phyloP scores from a whole-genome alignment of 2,888 invertebrate genomes.

The Drosophila ezoana region DNA sequence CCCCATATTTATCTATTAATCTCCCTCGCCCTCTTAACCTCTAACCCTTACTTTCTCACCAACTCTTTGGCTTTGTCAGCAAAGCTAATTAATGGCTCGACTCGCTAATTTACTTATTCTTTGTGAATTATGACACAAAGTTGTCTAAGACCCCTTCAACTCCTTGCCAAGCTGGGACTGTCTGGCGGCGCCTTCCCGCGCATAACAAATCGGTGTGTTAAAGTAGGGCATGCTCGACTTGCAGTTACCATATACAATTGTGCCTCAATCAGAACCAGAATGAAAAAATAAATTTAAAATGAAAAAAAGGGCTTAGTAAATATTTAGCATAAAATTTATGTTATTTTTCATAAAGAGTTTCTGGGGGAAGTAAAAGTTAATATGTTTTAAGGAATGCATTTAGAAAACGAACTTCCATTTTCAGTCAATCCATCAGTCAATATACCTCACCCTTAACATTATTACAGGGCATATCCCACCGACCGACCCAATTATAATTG shows the following conservation, averaged over 20 bases:
- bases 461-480: slow-evolving; percentile 16
- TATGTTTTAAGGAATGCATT: too few relatives aligned
- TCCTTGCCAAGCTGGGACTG: neutral
- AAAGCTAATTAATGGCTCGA: slow-evolving; percentile 34
- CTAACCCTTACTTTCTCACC: neutral
- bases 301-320: too few relatives aligned
- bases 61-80: neutral
- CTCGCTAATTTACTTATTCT: slow-evolving; percentile 21
- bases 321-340: too few relatives aligned
- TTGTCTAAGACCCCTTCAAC: slow-evolving; percentile 5
- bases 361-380: too few relatives aligned
- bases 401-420: too few relatives aligned
- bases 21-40: neutral
- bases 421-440: too few relatives aligned
- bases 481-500: slow-evolving; percentile 42
- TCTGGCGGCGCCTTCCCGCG: neutral
- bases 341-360: too few relatives aligned
- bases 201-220: neutral
- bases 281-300: too few relatives aligned
- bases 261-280: too few relatives aligned
- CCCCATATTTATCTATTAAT: neutral
- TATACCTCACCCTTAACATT: too few relatives aligned
- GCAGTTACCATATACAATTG: neutral
- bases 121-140: slow-evolving; percentile 26
- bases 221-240: slow-evolving; percentile 1